Evolutionary conservation across 2,797 vertebrate genomes (phyloP).

Genomic region (Graptemys geographica): DNA sequence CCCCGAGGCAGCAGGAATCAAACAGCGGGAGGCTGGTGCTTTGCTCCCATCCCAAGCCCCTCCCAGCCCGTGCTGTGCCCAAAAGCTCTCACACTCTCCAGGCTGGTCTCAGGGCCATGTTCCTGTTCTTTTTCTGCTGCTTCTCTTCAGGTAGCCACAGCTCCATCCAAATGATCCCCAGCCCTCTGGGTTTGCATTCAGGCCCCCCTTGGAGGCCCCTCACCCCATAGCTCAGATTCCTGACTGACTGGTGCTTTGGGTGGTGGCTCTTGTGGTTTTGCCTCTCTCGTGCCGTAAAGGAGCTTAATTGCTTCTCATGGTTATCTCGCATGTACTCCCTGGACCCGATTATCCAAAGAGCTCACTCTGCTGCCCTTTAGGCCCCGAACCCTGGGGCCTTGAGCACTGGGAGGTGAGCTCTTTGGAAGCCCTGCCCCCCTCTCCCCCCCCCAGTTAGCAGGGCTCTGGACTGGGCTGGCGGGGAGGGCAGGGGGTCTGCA

Average conservation of each 20-base stretch:
- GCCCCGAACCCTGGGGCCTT: no score
- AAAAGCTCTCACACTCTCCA: neutral
- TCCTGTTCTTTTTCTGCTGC: neutral
- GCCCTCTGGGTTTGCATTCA: neutral
- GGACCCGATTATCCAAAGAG: no score
- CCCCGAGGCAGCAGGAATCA: neutral
- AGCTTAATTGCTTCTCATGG: neutral
- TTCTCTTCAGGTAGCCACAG: neutral
- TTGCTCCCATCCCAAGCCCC: neutral
- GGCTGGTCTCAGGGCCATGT: neutral
- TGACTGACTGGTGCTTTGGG: neutral
- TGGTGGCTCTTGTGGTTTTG: neutral
- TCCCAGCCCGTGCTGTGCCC: neutral
- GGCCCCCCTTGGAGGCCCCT: neutral
- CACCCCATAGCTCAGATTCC: neutral
- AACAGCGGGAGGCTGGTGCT: neutral
- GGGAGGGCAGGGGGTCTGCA: neutral
- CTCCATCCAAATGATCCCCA: neutral
- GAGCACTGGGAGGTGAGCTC: neutral
- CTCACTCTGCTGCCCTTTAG: neutral
- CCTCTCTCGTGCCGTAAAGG: neutral
- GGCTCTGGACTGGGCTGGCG: no score
- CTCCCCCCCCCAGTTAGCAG: no score
- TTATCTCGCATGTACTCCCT: no score
- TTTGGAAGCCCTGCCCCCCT: neutral